These are phyloP conservation scores for Clarias platycephalus DNA, from an alignment of 2,797 vertebrate species.

Conservation along the genomic window DNA sequence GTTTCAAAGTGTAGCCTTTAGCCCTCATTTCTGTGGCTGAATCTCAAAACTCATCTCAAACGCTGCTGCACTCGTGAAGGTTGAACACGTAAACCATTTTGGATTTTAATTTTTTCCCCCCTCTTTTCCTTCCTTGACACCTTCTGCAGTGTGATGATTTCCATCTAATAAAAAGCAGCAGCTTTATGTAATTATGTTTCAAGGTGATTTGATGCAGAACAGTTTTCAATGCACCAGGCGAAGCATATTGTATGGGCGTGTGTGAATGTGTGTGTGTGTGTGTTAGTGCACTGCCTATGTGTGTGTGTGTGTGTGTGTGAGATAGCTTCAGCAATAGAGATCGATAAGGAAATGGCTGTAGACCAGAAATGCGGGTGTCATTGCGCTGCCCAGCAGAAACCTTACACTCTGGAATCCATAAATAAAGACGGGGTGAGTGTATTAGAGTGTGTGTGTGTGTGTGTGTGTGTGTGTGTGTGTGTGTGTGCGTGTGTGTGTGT, in stretches of 20 bases:
- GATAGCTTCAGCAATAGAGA: conserved; percentile 20
- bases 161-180: conserved; percentile 12
- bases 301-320: conserved; percentile 8
- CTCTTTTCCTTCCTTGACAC: background rate
- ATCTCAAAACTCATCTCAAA: background rate
- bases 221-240: background rate
- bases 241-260: background rate
- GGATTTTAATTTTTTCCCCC: too few species aligned
- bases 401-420: background rate
- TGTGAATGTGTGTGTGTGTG: background rate
- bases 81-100: background rate
- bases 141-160: background rate
- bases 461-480: background rate
- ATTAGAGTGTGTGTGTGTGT: background rate
- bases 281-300: background rate
- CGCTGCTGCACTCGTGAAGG: background rate
- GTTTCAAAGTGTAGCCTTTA: background rate
- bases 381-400: conserved; percentile 26
- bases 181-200: conserved; percentile 18
- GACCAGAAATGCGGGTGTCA: conserved; percentile 33
- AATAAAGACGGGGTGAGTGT: background rate
- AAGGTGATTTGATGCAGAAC: conserved; percentile 23
- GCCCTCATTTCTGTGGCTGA: background rate
- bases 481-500: background rate
- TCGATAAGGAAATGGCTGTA: conserved; percentile 34